These are phyloP conservation scores for Mesocricetus auratus DNA, from an alignment of 2,113 vertebrate species.

Conservation along the genomic window DNA sequence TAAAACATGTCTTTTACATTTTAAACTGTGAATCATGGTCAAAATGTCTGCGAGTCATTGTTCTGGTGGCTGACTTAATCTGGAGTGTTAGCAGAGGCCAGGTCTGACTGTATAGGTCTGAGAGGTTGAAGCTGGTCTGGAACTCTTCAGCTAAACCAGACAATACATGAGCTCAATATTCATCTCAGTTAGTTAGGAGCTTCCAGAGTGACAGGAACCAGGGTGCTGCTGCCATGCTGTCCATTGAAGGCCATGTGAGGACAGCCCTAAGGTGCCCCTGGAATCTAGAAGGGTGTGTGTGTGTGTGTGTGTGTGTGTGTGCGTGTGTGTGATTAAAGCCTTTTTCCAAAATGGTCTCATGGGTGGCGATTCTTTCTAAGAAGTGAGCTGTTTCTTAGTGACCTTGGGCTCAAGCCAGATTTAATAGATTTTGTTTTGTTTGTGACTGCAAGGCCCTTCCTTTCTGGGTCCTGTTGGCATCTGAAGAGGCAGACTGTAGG, in stretches of 20 bases:
- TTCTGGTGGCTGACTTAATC: not conserved
- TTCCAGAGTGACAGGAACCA: not conserved
- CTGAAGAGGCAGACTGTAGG: not conserved
- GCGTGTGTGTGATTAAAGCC: not conserved
- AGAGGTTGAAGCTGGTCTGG: not conserved
- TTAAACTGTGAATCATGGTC: conserved; percentile 8
- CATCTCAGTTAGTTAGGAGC: not conserved
- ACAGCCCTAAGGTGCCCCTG: not conserved
- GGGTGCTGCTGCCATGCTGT: fast-evolving
- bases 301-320: too few relatives aligned
- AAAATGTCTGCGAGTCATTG: not conserved
- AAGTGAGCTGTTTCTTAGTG: conserved; percentile 34
- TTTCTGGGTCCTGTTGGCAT: not conserved
- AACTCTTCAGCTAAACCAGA: not conserved
- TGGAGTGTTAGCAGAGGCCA: not conserved
- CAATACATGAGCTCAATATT: not conserved
- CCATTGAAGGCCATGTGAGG: not conserved
- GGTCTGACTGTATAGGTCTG: not conserved
- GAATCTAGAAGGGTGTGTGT: not conserved
- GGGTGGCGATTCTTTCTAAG: conserved; percentile 55
- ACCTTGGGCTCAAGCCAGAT: conserved; percentile 14
- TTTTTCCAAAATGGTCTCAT: conserved; percentile 2
- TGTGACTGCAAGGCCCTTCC: not conserved
- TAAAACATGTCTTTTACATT: conserved; percentile 14
- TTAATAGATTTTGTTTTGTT: not conserved